phyloP scores from a whole-genome alignment of 2,113 vertebrate species.

The Daphoenositta chrysoptera region DNA sequence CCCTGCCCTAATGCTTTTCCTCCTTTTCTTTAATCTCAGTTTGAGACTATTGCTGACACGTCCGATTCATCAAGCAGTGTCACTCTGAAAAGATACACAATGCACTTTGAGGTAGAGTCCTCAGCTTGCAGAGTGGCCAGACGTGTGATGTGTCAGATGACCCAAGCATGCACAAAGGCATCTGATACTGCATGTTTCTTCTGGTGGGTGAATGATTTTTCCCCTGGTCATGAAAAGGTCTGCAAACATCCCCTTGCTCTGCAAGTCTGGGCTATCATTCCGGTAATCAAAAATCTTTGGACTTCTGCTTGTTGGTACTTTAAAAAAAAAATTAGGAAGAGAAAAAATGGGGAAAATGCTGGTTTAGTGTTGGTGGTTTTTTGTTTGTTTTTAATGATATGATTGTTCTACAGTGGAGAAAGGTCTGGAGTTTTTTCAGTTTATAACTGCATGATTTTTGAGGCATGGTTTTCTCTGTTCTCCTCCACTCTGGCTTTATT shows the following conservation, averaged over 20 bases:
- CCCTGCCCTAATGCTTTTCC: neutral
- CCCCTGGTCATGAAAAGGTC: neutral
- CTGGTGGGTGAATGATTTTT: neutral
- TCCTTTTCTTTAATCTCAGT: conserved; percentile 76
- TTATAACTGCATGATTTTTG: neutral
- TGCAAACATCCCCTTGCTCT: neutral
- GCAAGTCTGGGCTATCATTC: neutral
- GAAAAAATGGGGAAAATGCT: neutral
- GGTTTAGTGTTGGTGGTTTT: neutral
- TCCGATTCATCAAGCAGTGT: conserved; percentile 87
- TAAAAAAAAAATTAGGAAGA: neutral
- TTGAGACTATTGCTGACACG: conserved; percentile 86
- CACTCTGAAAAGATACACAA: conserved; percentile 91
- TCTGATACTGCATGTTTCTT: neutral
- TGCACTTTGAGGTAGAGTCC: conserved; percentile 85
- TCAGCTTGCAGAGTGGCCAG: neutral
- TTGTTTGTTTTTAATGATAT: neutral
- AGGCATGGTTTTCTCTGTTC: neutral
- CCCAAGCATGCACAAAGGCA: neutral
- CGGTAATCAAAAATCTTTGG: neutral
- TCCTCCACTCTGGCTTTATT: neutral
- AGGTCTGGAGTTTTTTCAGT: neutral
- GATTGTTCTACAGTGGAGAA: neutral
- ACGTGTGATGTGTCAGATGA: neutral
- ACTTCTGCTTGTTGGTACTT: neutral